Conservation (phyloP, 1,140 invertebrate genomes). For the Latrodectus geometricus region DNA sequence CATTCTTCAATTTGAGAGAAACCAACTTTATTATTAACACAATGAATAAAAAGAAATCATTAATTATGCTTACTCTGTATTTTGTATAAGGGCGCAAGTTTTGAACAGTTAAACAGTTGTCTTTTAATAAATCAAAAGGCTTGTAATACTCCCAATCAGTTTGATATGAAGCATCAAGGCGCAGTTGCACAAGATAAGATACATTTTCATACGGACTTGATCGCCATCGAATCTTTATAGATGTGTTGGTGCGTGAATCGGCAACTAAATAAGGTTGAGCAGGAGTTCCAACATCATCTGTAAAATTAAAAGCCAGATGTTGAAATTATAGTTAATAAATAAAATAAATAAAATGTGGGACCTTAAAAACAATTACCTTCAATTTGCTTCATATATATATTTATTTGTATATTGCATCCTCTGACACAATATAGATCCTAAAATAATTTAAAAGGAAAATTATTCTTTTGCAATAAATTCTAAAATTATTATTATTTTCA, state of each 20-base stretch:
- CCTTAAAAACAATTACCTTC: slow-evolving; percentile 72
- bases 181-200: slow-evolving; percentile 81
- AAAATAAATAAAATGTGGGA: too few species aligned
- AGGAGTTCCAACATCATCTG: slow-evolving; percentile 78
- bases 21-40: too few species aligned
- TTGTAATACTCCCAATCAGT: slow-evolving; percentile 81
- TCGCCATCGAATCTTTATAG: slow-evolving; percentile 84
- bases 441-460: slow-evolving; percentile 61
- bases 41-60: slow-evolving; percentile 24
- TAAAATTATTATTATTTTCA: too few species aligned
- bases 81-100: slow-evolving; percentile 88
- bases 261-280: slow-evolving; percentile 81
- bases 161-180: slow-evolving; percentile 74
- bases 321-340: neutral
- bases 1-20: too few species aligned
- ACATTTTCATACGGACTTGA: slow-evolving; percentile 73
- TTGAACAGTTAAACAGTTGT: slow-evolving; percentile 71
- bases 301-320: slow-evolving; percentile 5
- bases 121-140: slow-evolving; percentile 75
- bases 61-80: slow-evolving; percentile 78
- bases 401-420: slow-evolving; percentile 82
- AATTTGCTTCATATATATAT: slow-evolving; percentile 79
- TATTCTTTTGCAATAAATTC: neutral
- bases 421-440: slow-evolving; percentile 82
- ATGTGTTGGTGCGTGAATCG: slow-evolving; percentile 79